These are phyloP conservation scores for Acleris holmiana DNA, from an alignment of 2,888 invertebrate species.

Conservation along the genomic window DNA sequence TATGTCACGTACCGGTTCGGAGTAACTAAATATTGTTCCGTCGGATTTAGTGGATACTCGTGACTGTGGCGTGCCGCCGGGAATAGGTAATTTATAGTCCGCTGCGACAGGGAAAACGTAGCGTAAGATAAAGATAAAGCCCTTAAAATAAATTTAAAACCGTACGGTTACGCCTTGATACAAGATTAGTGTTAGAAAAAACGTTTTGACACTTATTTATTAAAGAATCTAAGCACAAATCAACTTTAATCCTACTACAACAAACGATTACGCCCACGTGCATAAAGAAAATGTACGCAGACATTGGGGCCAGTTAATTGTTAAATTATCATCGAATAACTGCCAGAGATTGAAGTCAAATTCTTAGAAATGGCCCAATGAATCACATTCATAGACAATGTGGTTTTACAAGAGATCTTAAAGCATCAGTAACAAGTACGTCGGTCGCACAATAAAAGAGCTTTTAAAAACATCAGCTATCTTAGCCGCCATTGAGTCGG, in stretches of 20 bases:
- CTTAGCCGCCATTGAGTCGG: constrained; percentile 67
- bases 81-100: constrained; percentile 48
- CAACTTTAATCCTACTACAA: constrained; percentile 13
- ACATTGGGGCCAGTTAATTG: constrained; percentile 28
- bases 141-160: constrained; percentile 32
- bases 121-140: constrained; percentile 35
- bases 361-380: constrained; percentile 49
- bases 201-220: constrained; percentile 21
- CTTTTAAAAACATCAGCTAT: constrained; percentile 80
- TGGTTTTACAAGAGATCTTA: constrained; percentile 74
- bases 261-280: constrained; percentile 28
- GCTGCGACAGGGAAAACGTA: constrained; percentile 33
- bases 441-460: constrained; percentile 78
- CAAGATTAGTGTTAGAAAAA: constrained; percentile 25
- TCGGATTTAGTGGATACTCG: constrained; percentile 55
- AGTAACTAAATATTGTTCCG: constrained; percentile 72
- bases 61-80: constrained; percentile 49
- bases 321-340: constrained; percentile 42
- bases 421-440: constrained; percentile 31
- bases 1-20: constrained; percentile 65
- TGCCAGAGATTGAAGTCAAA: constrained; percentile 45
- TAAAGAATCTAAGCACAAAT: constrained; percentile 30
- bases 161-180: constrained; percentile 27
- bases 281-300: constrained; percentile 20
- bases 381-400: constrained; percentile 52